Evolutionary conservation across 2,113 vertebrate genomes (phyloP).

Genomic region (Emydura subglobosa): DNA sequence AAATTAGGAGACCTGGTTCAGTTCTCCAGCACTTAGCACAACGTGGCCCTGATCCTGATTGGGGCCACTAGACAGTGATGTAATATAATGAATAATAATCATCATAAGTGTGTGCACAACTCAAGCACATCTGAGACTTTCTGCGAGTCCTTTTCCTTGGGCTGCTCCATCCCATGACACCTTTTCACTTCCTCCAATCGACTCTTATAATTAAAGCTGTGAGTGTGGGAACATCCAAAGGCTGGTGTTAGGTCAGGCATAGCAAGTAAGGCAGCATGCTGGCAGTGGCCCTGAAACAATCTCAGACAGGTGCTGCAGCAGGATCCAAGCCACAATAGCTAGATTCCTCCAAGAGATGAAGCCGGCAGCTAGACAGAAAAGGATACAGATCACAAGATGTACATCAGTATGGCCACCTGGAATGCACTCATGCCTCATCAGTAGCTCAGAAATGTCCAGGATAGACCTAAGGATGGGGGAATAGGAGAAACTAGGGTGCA

Average conservation of each 20-base stretch:
- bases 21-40: not conserved
- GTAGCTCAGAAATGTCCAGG: not conserved
- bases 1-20: not conserved
- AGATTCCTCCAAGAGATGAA: not conserved
- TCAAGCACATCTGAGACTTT: not conserved
- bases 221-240: not conserved
- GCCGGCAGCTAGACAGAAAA: not conserved
- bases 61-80: not conserved
- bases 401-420: not conserved
- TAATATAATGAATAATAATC: rapidly evolving
- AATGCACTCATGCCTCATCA: not conserved
- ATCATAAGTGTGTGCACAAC: not conserved
- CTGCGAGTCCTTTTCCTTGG: not conserved
- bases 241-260: not conserved
- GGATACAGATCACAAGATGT: not conserved
- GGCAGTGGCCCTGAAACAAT: not conserved
- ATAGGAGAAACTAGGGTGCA: not conserved
- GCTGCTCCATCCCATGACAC: not conserved
- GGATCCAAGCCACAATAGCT: not conserved
- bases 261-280: not conserved
- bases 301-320: not conserved
- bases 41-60: not conserved
- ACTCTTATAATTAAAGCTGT: not conserved
- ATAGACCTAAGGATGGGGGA: not conserved
- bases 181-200: not conserved